These are phyloP conservation scores for Apteryx mantelli DNA, from an alignment of 2,113 vertebrate species.

Conservation along the genomic window DNA sequence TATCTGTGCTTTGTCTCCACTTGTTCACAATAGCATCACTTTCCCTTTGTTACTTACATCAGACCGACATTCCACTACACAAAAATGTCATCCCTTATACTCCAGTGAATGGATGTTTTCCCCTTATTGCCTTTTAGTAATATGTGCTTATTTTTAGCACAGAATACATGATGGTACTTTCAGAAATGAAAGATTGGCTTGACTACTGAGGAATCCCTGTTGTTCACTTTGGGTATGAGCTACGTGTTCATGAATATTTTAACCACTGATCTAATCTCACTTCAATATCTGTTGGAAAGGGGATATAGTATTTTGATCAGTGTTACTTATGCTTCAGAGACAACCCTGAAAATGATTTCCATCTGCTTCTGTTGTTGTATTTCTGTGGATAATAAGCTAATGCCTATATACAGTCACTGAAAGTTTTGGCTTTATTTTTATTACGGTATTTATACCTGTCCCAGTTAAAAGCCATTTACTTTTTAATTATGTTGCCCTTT, in stretches of 20 bases:
- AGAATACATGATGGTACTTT: not conserved
- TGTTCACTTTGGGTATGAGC: not conserved
- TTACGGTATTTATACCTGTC: not conserved
- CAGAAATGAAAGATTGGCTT: not conserved
- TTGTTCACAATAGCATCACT: not conserved
- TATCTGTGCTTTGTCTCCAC: not conserved
- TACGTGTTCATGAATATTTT: not conserved
- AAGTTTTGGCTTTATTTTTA: not conserved
- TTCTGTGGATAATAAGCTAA: not conserved
- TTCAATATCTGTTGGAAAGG: not conserved
- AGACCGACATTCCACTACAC: not conserved
- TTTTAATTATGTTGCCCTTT: not conserved
- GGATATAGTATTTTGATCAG: not conserved
- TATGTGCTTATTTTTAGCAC: not conserved
- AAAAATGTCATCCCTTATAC: not conserved
- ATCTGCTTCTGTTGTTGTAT: not conserved
- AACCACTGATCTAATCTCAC: not conserved
- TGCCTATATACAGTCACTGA: not conserved
- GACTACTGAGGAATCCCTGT: not conserved
- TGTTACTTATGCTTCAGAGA: not conserved
- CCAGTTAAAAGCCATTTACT: not conserved
- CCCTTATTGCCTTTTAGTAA: not conserved
- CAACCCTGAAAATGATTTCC: not conserved
- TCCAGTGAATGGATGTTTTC: not conserved
- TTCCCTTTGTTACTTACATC: not conserved